Conservation (phyloP, 2,797 vertebrate species). For the Chelidonichthys spinosus region DNA sequence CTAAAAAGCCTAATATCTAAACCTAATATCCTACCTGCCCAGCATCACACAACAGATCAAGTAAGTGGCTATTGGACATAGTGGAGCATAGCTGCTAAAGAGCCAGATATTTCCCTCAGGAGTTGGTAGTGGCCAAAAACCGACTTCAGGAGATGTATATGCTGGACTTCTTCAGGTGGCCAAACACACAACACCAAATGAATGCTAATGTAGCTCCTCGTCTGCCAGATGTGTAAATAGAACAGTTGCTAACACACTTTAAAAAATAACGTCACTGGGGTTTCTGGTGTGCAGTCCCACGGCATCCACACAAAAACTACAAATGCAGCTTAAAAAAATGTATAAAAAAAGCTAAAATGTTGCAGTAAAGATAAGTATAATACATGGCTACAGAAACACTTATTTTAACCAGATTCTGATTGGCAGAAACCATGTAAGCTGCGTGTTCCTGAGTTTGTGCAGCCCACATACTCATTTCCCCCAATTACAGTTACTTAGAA, state of each 20-base stretch:
- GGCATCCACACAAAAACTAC: not conserved
- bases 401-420: not conserved
- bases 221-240: not conserved
- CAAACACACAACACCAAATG: not conserved
- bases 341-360: not conserved
- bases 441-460: not conserved
- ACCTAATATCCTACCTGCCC: not conserved
- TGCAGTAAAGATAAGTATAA: not conserved
- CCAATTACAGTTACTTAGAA: not conserved
- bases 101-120: conserved; percentile 1
- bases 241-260: not conserved
- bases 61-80: conserved; percentile 1
- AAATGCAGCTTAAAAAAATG: not conserved
- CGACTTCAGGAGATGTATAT: not conserved
- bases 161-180: not conserved
- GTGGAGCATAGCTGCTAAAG: not conserved
- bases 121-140: not conserved
- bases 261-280: not conserved
- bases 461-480: not conserved
- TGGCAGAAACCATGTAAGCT: not conserved
- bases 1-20: not conserved
- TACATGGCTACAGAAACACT: not conserved
- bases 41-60: not conserved
- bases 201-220: not conserved
- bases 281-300: not conserved